Conservation (phyloP, 2,113 vertebrate genomes). For the Bubalus kerabau region DNA sequence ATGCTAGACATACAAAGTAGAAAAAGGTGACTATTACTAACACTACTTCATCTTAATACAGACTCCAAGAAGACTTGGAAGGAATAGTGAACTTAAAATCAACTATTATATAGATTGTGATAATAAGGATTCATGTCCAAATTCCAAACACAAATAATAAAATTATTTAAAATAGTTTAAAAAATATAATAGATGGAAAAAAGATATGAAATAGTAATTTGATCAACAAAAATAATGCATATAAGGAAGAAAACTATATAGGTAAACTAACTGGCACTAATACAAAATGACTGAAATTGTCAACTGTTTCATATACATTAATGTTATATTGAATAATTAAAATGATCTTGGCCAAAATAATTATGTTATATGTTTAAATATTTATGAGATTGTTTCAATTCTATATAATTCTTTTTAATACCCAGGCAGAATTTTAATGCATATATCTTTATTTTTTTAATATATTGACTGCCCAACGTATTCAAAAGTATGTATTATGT, state of each 20-base stretch:
- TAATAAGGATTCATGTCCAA: background rate
- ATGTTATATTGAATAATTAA: background rate
- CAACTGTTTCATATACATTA: background rate
- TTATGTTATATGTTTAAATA: background rate
- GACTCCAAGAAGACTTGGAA: background rate
- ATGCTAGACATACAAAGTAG: background rate
- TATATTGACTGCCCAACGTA: background rate
- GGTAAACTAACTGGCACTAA: background rate
- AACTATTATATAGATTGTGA: background rate
- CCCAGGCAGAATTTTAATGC: background rate
- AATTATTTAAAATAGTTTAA: background rate
- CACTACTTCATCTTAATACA: background rate
- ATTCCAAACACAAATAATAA: background rate
- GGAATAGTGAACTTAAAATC: background rate
- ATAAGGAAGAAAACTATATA: background rate
- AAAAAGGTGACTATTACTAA: background rate
- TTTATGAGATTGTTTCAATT: background rate
- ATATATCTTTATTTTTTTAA: background rate
- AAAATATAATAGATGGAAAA: background rate
- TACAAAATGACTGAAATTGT: background rate
- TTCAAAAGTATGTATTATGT: background rate
- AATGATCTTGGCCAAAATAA: background rate
- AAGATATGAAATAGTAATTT: background rate
- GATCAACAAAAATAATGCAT: background rate
- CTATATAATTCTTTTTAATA: background rate